Base-by-base conservation (phyloP, 1,140 invertebrate genomes). In the Atopsyche davidsoni region DNA sequence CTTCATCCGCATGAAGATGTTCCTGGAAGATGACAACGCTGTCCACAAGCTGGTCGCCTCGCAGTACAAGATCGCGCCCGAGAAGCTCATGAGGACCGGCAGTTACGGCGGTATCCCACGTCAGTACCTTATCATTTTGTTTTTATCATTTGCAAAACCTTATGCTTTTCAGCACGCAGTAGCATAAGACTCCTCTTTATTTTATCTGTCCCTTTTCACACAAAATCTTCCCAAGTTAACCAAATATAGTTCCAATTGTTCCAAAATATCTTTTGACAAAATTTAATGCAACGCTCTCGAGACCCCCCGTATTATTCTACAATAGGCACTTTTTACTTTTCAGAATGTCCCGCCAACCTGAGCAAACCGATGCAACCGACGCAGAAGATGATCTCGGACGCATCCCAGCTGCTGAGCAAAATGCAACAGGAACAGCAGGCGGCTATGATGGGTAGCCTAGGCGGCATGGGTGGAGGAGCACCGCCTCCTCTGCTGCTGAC, bases 1-100 rank as follows among this genome's bases (percentile, higher is more conserved):
- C 1, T 98, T 97, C 71, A 96, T 98, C 47, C 78, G 94, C 42
- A 98, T 98, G 94, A 94, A 96, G 68, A 93, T 97, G 86, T 98
- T 97, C 70, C 74, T 97, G 36, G 92, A 96, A 67, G 92, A 97
- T 65, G 91, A 96, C 55, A 95, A 97, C 62, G 93, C 95, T 2
- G 92, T 97, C 2, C 92, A 96, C 65, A 96, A 96, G 66, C 70
- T 97, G 50, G 93, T 97, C 2, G 93, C 93, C 39, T 94, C 89
- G 45, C 96, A 97, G 73, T 98, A 96, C 72, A 96, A 96, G 76
- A 97, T 96, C 31, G 92, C 92, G 2, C 92, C 93, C 4, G 93
- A 97, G 69, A 93, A 96, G 66, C 75, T 95, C 14, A 94, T 95
- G 92, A 79, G 91, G 64, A 95, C 90, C 46, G 89, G 90, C 62